Evolutionary conservation across 2,888 invertebrate species (phyloP), one percentile per base, ranked within the genome.

Genomic region (Idaea dimidiata): DNA sequence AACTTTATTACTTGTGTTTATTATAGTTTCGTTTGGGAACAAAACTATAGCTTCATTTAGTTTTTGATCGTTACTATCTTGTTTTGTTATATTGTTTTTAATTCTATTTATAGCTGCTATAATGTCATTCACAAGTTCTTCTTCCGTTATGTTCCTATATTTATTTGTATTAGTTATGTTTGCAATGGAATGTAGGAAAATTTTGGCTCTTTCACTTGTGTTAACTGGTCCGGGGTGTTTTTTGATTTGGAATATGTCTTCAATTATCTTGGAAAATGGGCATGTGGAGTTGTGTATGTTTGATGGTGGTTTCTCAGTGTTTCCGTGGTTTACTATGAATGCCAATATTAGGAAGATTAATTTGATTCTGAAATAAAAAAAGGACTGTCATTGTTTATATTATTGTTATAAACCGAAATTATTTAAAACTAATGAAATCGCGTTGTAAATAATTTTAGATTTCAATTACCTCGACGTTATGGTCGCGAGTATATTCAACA

Each of bases 171-270:
- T 80, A 17, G 84, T 81, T 0, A 86, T 77, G 82, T 93, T 89
- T 84, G 95, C 95, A 87, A 94, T 93, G 43, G 94, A 88, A 76
- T 94, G 84, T 10, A 90, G 63, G 54, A 95, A 78, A 92, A 93
- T 66, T 86, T 91, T 73, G 84, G 95, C 85, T 93, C 95, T 76
- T 91, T 94, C 77, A 89, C 86, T 74, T 58, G 84, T 83, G 73
- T 82, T 82, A 6, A 70, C 71, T 10, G 76, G 77, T 17, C 79
- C 76, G 16, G 77, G 84, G 74, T 78, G 86, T 62, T 86, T 88
- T 59, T 82, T 82, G 16, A 82, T 80, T 79, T 87, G 90, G 63
- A 91, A 90, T 18, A 91, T 89, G 24, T 91, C 91, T 82, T 91
- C 90, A 24, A 91, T 85, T 10, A 91, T 85, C 82, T 83, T 89